Base-by-base conservation (phyloP, 2,888 invertebrate genomes). In the Sphinx pinastri region DNA sequence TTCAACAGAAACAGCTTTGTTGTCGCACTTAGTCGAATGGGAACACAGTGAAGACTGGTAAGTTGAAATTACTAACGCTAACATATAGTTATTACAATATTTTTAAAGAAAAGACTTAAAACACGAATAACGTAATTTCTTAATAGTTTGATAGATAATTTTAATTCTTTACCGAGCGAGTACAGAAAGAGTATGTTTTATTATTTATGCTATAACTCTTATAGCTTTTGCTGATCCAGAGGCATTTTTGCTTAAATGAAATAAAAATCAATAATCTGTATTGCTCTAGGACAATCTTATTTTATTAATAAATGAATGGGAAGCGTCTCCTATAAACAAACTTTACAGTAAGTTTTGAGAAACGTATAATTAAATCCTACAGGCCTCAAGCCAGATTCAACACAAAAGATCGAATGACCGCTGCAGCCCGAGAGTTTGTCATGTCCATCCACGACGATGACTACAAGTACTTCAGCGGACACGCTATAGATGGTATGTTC, bases 11-110 rank as follows among this genome's bases (percentile, higher is more conserved):
- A 98, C 98, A 0, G 96, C 97, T 0, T 96, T 96, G 94, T 95
- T 98, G 58, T 96, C 97, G 0, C 96, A 97, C 0, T 90, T 96
- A 25, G 94, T 98, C 13, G 94, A 95, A 71, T 98, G 98, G 98
- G 97, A 98, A 77, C 98, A 98, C 77, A 92, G 94, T 31, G 95
- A 95, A 68, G 94, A 95, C 68, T 96, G 96, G 96, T 91, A 78
- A 81, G 81, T 69, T 16, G 8, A 45, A 19, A 31, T 14, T 12
- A 57, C 2, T n/a, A 14, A 38, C 14, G 19, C 25, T 49, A n/a
- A n/a, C n/a, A n/a, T n/a, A n/a, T n/a, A n/a, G 14, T 16, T n/a
- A n/a, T 13, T 38, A 12, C n/a, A 49, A 57, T 38, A 38, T 38
- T 38, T 38, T 38, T 38, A 38, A 38, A 38, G 38, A 4, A 38